phyloP scores from a whole-genome alignment of 2,888 invertebrate genomes.

The Oxyscelio sp. region DNA sequence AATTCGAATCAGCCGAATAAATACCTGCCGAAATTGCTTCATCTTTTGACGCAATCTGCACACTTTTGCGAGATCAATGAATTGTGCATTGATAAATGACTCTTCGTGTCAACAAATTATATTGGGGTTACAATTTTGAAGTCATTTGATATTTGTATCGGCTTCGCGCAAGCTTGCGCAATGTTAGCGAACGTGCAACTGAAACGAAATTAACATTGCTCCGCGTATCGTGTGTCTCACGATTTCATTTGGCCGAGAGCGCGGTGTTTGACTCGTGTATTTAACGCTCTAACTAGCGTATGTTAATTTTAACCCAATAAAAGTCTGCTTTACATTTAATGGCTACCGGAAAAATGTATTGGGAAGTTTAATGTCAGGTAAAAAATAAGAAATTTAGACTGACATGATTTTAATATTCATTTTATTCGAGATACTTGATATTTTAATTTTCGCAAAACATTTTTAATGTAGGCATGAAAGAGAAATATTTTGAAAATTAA shows the following conservation, averaged over 20 bases:
- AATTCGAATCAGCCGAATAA: no score
- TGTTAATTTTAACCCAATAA: constrained; percentile 60
- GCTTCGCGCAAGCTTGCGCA: no score
- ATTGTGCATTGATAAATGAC: background rate
- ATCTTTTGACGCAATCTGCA: constrained; percentile 10
- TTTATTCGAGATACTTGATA: background rate
- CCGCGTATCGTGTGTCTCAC: constrained; percentile 27
- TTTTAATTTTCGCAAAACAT: no score
- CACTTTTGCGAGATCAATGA: background rate
- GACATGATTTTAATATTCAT: background rate
- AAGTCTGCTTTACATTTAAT: constrained; percentile 30
- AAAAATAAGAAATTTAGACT: background rate
- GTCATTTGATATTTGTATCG: constrained; percentile 9
- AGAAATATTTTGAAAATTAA: no score
- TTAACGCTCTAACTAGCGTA: constrained; percentile 62
- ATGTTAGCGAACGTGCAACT: no score
- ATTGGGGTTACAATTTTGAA: constrained; percentile 27
- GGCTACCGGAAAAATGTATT: constrained; percentile 19
- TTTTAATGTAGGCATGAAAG: no score
- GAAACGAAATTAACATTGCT: constrained; percentile 39
- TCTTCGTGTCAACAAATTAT: constrained; percentile 29
- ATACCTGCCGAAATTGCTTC: no score
- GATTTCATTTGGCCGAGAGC: constrained; percentile 18
- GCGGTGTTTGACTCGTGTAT: constrained; percentile 35
- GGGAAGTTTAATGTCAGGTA: background rate